Base-by-base conservation (phyloP, 64 coral and sea anemone genomes). In the Montipora foliosa region DNA sequence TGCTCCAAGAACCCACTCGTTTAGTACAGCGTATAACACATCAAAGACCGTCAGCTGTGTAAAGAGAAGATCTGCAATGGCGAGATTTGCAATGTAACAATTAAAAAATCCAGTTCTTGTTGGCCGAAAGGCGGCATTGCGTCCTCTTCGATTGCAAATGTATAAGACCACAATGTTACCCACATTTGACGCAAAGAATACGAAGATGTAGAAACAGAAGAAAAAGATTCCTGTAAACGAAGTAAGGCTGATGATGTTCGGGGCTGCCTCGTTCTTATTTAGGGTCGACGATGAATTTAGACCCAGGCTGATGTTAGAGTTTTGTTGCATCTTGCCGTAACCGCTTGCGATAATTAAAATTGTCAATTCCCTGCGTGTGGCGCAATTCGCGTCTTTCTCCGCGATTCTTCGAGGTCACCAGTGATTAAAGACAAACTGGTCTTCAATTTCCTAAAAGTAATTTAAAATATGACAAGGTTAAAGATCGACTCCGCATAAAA, bases 31-130 rank as follows among this genome's bases (percentile, higher is more conserved):
- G 8, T 84, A 83, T 5, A 88, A 67, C 17, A 73, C 93, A 89
- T 97, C 96, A 37, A 97, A 92, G 53, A 89, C 44, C 11, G 93
- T 92, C 1, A 97, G 49, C 10, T 94, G 75, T 19, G 95, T 97
- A 47, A 97, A 97, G 8, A 97, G 67, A 29, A 94, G 77, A 49
- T 97, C 92, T 44, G 92, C 91, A 14, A 91, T 59, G 49, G 89
- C 89, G 22, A 97, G 76, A 17, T 91, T 97, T 6, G 93, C 95
- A 16, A 97, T 91, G 70, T 92, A 91, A 10, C 91, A 51, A 67
- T 94, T 97, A 25, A 97, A 97, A 79, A 97, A 91, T 20, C 79
- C 83, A 5, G 67, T 84, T 24, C 83, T 80, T 15, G 88, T 81
- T n/a, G 89, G 53, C 67, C 61, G 79, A 29, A 60, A 57, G 29